Evolutionary conservation across 2,113 vertebrate genomes (phyloP).

Genomic region (Protobothrops flavoviridis): DNA sequence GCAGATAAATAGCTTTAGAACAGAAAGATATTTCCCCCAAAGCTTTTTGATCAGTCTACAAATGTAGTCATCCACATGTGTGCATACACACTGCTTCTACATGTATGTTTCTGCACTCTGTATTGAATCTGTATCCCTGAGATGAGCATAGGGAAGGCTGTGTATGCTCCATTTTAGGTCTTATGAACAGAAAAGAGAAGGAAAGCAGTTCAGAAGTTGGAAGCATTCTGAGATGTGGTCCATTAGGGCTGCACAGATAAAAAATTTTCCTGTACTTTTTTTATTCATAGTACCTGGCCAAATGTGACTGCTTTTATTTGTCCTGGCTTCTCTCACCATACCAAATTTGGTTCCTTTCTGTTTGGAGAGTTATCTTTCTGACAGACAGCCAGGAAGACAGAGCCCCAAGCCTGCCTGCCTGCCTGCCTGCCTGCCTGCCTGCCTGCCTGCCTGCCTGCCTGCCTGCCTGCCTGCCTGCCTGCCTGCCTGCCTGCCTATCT

Average conservation of each 20-base stretch:
- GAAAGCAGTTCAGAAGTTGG: background rate
- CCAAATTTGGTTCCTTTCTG: background rate
- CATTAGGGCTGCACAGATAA: background rate
- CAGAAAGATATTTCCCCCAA: conserved; percentile 16
- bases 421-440: no score
- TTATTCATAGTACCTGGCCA: background rate
- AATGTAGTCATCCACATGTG: background rate
- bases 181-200: background rate
- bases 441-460: accelerated
- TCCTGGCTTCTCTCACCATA: background rate
- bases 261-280: background rate
- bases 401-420: background rate
- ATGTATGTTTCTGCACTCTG: background rate
- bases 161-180: background rate
- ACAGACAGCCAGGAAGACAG: background rate
- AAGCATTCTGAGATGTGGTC: background rate
- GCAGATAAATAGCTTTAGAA: conserved; percentile 17
- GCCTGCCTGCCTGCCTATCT: accelerated
- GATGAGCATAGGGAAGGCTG: background rate
- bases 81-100: background rate
- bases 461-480: no score
- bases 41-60: background rate
- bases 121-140: background rate
- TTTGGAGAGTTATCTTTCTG: background rate
- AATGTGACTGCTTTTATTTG: background rate